These are phyloP conservation scores for Scaptomyza hsui DNA, from an alignment of 1,140 invertebrate species.

Conservation along the genomic window DNA sequence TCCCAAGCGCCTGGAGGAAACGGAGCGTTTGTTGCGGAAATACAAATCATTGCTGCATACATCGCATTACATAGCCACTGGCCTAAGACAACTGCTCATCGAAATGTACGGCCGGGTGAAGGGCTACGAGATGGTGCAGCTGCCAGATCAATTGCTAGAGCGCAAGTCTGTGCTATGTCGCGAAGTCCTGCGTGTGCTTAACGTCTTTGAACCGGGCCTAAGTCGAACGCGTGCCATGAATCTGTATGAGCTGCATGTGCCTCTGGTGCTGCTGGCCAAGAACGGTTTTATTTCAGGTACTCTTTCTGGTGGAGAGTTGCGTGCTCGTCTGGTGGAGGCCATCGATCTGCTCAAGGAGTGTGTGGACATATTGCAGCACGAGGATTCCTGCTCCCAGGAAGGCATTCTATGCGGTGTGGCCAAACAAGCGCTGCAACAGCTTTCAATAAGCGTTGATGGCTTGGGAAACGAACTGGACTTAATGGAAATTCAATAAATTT, in stretches of 20 bases:
- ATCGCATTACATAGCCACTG: constrained; percentile 88
- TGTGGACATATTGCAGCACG: constrained; percentile 87
- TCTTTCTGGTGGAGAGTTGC: constrained; percentile 87
- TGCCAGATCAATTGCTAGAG: constrained; percentile 89
- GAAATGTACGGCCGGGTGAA: constrained; percentile 91
- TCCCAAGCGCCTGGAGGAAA: constrained; percentile 63
- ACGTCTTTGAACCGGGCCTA: constrained; percentile 90
- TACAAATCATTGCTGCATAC: constrained; percentile 89
- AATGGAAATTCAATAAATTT: constrained; percentile 45
- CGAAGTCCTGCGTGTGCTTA: constrained; percentile 88
- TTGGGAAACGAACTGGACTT: constrained; percentile 65
- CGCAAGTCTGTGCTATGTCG: constrained; percentile 90
- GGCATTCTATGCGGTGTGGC: constrained; percentile 88
- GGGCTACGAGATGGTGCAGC: constrained; percentile 89
- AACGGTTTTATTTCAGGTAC: constrained; percentile 86
- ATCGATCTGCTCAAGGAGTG: constrained; percentile 86
- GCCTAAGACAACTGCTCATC: constrained; percentile 87
- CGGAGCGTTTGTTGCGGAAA: constrained; percentile 86
- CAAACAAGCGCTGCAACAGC: constrained; percentile 86
- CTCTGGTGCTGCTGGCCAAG: constrained; percentile 88
- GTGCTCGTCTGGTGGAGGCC: constrained; percentile 87
- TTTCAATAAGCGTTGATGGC: constrained; percentile 87
- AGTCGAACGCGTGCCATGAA: constrained; percentile 90
- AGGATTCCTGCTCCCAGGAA: constrained; percentile 88
- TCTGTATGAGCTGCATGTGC: constrained; percentile 91